These are phyloP conservation scores for Clitarchus hookeri DNA, from an alignment of 2,888 invertebrate genomes.

Conservation along the genomic window DNA sequence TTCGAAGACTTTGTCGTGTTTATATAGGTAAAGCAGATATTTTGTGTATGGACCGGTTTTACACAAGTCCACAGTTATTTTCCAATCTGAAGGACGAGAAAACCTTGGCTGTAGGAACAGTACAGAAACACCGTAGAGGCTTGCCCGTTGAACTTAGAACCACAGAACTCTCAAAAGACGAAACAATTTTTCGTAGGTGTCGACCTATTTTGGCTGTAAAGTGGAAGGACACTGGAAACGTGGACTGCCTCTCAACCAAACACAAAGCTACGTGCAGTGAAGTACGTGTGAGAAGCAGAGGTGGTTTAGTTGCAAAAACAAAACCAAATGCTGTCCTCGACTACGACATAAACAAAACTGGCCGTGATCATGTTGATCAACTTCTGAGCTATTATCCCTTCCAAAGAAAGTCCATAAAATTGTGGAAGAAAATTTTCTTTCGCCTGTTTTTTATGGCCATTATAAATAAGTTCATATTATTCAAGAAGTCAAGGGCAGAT, in stretches of 20 bases:
- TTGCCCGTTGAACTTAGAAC: not conserved
- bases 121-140: not conserved
- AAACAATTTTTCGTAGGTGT: not conserved
- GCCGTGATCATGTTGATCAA: not conserved
- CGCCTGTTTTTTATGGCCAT: not conserved
- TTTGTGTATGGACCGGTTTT: not conserved
- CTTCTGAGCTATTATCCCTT: not conserved
- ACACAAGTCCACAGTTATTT: not conserved
- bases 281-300: too few relatives aligned
- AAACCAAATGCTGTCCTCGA: not conserved
- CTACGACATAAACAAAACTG: not conserved
- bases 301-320: not conserved
- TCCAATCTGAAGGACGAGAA: not conserved
- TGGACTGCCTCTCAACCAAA: not conserved
- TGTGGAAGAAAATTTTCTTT: not conserved
- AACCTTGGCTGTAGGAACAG: not conserved
- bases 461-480: not conserved
- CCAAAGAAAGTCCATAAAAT: not conserved
- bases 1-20: not conserved
- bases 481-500: not conserved
- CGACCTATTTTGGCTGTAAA: not conserved
- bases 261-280: not conserved
- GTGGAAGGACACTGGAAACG: not conserved
- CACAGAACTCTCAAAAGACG: not conserved
- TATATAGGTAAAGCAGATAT: not conserved